Evolutionary conservation across 2,113 vertebrate species (phyloP).

Genomic region (Plectropomus leopardus): DNA sequence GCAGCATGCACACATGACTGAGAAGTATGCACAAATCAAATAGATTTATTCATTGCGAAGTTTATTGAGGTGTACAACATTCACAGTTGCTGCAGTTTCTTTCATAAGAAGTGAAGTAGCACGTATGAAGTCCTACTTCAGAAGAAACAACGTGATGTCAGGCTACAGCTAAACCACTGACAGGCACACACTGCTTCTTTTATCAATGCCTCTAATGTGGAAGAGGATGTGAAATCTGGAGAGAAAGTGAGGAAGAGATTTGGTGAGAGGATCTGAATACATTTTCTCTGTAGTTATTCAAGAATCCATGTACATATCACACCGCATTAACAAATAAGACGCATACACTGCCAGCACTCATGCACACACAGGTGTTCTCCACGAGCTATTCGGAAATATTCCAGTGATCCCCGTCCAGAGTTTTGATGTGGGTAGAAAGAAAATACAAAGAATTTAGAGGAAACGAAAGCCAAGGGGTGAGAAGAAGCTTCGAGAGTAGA

Average conservation of each 20-base stretch:
- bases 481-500: conserved; percentile 50
- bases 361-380: conserved; percentile 80
- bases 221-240: conserved; percentile 83
- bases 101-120: conserved; percentile 59
- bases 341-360: conserved; percentile 67
- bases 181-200: conserved; percentile 75
- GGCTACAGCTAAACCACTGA: conserved; percentile 41
- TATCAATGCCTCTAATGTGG: conserved; percentile 77
- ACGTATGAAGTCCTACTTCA: conserved; percentile 72
- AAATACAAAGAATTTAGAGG: conserved; percentile 71
- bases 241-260: conserved; percentile 78
- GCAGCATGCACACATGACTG: conserved; percentile 46
- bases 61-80: conserved; percentile 62
- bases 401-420: conserved; percentile 77
- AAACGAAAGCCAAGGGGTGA: conserved; percentile 68
- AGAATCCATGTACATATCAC: conserved; percentile 82
- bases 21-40: conserved; percentile 63
- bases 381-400: conserved; percentile 76
- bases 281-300: conserved; percentile 73
- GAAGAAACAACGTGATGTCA: conserved; percentile 75
- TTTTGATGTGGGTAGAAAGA: conserved; percentile 81
- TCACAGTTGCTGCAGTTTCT: conserved; percentile 50
- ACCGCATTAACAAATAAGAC: conserved; percentile 77
- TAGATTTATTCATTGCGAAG: conserved; percentile 42
- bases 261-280: conserved; percentile 73